Evolutionary conservation across 1,140 invertebrate genomes (phyloP).

Genomic region (Cydia pomonella): DNA sequence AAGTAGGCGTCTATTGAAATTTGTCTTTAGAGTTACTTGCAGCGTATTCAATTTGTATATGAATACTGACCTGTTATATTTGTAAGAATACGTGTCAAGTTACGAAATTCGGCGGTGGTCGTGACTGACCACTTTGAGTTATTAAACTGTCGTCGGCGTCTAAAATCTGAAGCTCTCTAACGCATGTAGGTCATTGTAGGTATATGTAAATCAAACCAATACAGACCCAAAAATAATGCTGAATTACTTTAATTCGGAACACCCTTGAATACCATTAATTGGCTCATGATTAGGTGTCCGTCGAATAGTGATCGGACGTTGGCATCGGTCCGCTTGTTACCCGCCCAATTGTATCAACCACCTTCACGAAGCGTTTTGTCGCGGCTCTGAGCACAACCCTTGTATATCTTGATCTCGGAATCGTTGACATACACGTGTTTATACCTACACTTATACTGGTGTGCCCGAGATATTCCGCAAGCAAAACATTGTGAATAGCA

Average conservation of each 20-base stretch:
- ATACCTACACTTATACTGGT: background rate
- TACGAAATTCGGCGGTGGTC: slow-evolving; percentile 26
- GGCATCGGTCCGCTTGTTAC: slow-evolving; percentile 23
- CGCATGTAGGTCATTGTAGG: no score
- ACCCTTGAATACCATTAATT: slow-evolving; percentile 27
- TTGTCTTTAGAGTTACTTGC: slow-evolving; percentile 9
- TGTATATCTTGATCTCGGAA: background rate
- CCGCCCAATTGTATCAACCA: slow-evolving; percentile 18
- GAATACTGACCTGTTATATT: slow-evolving; percentile 29
- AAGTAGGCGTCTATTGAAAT: slow-evolving; percentile 24
- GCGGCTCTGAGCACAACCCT: background rate
- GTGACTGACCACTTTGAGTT: slow-evolving; percentile 15
- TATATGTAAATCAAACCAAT: background rate
- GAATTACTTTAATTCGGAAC: background rate
- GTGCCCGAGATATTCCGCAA: background rate
- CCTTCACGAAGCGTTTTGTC: background rate
- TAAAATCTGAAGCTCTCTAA: background rate
- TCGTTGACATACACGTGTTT: background rate
- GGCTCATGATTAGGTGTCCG: slow-evolving; percentile 27
- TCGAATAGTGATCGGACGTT: slow-evolving; percentile 17
- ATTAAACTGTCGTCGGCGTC: background rate
- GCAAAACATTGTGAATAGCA: background rate
- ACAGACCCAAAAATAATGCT: background rate
- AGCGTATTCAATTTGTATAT: slow-evolving; percentile 25
- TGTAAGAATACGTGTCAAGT: slow-evolving; percentile 10